Evolutionary conservation across 2,797 vertebrate genomes (phyloP).

Genomic region (Falco peregrinus): DNA sequence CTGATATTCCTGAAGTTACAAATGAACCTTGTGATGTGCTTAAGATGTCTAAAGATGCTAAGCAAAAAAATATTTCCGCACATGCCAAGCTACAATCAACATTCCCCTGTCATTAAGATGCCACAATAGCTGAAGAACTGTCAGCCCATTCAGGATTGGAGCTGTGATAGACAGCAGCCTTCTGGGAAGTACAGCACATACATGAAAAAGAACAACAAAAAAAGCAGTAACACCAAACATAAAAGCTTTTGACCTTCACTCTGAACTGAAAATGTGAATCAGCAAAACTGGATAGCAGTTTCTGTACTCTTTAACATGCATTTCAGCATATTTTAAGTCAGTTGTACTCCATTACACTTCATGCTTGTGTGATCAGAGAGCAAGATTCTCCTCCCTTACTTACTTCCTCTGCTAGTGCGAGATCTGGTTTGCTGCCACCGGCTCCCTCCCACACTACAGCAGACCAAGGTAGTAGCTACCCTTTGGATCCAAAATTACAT

Average conservation of each 20-base stretch:
- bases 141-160: background rate
- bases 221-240: background rate
- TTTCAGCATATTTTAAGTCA: background rate
- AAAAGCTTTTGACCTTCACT: slow-evolving; percentile 38
- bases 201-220: background rate
- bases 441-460: accelerated
- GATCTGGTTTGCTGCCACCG: background rate
- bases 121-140: background rate
- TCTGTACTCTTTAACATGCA: background rate
- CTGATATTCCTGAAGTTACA: background rate
- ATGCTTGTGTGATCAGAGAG: background rate
- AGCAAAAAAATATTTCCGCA: background rate
- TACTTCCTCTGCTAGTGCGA: accelerated
- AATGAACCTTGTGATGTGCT: background rate
- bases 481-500: background rate
- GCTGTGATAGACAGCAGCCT: background rate
- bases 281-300: background rate
- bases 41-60: background rate
- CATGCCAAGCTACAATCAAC: background rate
- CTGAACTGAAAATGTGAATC: background rate
- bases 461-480: background rate
- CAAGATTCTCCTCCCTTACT: background rate
- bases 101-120: background rate
- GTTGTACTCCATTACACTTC: background rate
- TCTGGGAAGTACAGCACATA: accelerated